These are phyloP conservation scores for Rhea americana DNA, from an alignment of 2,113 vertebrate species.

Conservation along the genomic window DNA sequence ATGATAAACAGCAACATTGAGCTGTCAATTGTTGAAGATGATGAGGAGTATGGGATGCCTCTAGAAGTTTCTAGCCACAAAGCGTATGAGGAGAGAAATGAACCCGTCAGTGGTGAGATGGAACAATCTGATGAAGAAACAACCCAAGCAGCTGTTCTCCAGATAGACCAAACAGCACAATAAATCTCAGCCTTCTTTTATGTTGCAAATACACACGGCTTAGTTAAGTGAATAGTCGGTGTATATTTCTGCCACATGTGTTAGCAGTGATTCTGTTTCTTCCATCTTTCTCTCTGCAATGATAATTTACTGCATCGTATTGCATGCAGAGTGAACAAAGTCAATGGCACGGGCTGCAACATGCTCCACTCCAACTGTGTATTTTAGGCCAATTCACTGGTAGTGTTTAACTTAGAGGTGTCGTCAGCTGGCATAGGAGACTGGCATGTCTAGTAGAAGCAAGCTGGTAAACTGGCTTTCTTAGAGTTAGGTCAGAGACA, in stretches of 20 bases:
- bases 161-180: slow-evolving; percentile 69
- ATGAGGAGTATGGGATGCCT: slow-evolving; percentile 61
- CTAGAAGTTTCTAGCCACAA: slow-evolving; percentile 62
- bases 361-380: background rate
- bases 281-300: background rate
- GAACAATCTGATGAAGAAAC: slow-evolving; percentile 64
- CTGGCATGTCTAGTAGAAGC: background rate
- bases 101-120: background rate
- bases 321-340: background rate
- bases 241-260: background rate
- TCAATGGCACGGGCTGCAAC: background rate
- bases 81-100: slow-evolving; percentile 49
- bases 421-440: background rate
- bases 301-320: background rate
- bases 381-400: background rate
- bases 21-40: slow-evolving; percentile 77
- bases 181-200: rapidly evolving
- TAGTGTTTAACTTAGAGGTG: background rate
- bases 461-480: background rate
- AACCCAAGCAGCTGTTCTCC: slow-evolving; percentile 68
- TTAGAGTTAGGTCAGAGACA: slow-evolving; percentile 10
- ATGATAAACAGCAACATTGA: slow-evolving; percentile 72
- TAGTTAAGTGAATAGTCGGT: background rate
- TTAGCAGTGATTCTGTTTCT: background rate
- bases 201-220: background rate